These are phyloP conservation scores for Desoria tigrina DNA, from an alignment of 2,888 invertebrate genomes.

Conservation along the genomic window DNA sequence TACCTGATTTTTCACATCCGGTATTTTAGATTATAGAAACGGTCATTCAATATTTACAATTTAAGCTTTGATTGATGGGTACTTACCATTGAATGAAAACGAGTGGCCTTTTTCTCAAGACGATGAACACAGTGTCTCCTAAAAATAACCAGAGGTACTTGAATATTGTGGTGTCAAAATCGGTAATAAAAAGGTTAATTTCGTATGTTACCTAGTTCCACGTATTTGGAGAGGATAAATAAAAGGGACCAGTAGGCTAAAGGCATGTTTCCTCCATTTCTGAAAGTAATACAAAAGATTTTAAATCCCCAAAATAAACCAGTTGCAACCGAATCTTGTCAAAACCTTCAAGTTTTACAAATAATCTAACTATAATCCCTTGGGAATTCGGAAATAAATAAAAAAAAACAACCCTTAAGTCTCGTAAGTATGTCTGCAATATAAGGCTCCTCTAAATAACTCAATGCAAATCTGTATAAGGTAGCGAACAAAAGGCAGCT, in stretches of 20 bases:
- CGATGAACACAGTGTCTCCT: conserved; percentile 29
- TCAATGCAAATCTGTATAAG: too few relatives aligned
- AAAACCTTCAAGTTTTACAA: background rate
- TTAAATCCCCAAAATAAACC: too few relatives aligned
- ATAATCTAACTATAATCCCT: background rate
- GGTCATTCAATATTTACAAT: background rate
- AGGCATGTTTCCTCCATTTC: conserved; percentile 20
- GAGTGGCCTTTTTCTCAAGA: conserved; percentile 26
- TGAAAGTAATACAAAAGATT: background rate
- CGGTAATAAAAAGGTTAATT: background rate
- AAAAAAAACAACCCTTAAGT: too few relatives aligned
- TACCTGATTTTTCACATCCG: too few relatives aligned
- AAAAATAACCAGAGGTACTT: conserved; percentile 1
- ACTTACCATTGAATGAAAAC: conserved; percentile 24
- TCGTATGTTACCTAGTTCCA: conserved; percentile 12
- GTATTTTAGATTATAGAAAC: too few relatives aligned
- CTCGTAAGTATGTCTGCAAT: too few relatives aligned
- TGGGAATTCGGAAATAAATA: too few relatives aligned
- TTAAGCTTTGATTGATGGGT: background rate
- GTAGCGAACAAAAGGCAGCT: too few relatives aligned
- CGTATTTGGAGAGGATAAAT: conserved; percentile 23
- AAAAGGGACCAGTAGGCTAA: conserved; percentile 21
- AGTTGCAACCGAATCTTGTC: conserved; percentile 2
- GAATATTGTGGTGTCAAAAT: background rate
- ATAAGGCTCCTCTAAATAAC: too few relatives aligned